Evolutionary conservation across 92 coral and sea anemone genomes (phyloP).

Genomic region (Palythoa grandiflora): DNA sequence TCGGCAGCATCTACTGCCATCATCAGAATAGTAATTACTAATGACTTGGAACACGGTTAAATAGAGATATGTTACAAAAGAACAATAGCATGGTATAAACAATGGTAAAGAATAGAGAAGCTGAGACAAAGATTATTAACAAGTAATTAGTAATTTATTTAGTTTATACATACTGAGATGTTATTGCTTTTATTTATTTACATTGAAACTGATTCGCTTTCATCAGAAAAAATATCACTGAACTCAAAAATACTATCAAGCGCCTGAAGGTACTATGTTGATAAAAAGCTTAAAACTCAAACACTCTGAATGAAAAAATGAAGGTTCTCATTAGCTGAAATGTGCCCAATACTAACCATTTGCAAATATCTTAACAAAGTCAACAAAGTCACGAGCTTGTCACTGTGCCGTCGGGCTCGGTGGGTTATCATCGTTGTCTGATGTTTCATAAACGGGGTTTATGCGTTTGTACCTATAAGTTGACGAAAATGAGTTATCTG

Average conservation of each 20-base stretch:
- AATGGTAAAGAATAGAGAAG: too few species aligned
- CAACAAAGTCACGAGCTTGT: slow-evolving; percentile 15
- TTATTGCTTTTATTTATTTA: too few species aligned
- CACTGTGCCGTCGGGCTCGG: background rate
- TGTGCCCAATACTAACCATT: slow-evolving; percentile 6
- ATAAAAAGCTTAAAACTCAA: background rate
- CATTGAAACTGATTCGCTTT: too few species aligned
- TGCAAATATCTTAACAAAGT: background rate
- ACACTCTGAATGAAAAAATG: background rate
- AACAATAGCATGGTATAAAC: too few species aligned
- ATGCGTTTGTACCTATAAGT: slow-evolving; percentile 18
- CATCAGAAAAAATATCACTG: background rate
- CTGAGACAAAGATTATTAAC: too few species aligned
- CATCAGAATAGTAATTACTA: too few species aligned
- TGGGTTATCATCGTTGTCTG: background rate
- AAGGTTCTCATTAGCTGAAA: slow-evolving; percentile 9
- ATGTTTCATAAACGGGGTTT: slow-evolving; percentile 1
- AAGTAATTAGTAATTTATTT: too few species aligned
- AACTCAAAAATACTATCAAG: background rate
- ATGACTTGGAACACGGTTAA: too few species aligned
- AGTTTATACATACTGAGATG: too few species aligned
- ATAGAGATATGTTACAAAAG: too few species aligned
- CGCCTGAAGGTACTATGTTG: background rate
- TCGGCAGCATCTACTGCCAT: too few species aligned
- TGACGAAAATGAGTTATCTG: background rate